Evolutionary conservation across 2,113 vertebrate species (phyloP).

Genomic region (Piprites chloris): DNA sequence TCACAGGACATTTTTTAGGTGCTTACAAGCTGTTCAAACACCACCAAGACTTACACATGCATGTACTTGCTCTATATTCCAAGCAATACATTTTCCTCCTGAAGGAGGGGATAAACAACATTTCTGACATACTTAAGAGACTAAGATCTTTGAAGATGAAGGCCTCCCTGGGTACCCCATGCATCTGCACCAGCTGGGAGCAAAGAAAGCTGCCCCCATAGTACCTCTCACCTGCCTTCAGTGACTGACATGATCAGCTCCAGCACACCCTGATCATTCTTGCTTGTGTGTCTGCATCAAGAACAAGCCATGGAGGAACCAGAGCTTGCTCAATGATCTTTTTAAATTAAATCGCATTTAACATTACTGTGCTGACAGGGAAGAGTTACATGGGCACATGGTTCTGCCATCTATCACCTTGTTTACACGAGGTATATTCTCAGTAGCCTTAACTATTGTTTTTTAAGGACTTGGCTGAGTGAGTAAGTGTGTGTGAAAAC

Average conservation of each 20-base stretch:
- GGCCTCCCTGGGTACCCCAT: not conserved
- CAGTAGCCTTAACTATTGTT: not conserved
- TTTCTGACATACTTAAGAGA: not conserved
- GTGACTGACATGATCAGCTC: not conserved
- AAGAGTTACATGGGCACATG: not conserved
- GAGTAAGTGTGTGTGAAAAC: not conserved
- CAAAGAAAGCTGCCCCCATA: not conserved
- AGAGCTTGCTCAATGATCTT: not conserved
- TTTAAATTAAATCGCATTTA: not conserved
- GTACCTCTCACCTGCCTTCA: not conserved
- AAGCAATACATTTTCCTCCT: not conserved
- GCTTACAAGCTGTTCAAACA: not conserved
- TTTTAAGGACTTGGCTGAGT: not conserved
- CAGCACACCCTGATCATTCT: not conserved
- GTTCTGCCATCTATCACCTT: not conserved
- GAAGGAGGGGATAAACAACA: not conserved
- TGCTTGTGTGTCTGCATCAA: rapidly evolving
- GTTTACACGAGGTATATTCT: not conserved
- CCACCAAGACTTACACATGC: not conserved
- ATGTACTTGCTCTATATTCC: not conserved
- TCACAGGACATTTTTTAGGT: not conserved
- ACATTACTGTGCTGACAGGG: not conserved
- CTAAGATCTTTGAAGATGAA: not conserved
- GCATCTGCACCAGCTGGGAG: not conserved
- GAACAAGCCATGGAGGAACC: not conserved